Evolutionary conservation across 2,888 invertebrate species (phyloP).

Genomic region (Acanthosepion esculentum): DNA sequence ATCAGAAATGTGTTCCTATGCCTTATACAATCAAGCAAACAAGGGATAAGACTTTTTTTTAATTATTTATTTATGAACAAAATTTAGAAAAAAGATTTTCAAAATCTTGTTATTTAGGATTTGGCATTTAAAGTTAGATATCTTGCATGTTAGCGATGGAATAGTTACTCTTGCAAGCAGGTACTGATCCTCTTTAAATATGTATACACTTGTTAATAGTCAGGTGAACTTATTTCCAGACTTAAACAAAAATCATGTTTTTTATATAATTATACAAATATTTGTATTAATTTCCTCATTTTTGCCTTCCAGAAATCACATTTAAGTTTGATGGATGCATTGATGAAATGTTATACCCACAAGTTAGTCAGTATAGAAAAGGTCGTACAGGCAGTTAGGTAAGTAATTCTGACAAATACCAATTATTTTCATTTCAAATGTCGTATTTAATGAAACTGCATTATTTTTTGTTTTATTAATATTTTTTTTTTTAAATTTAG

Average conservation of each 20-base stretch:
- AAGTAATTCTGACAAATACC: conserved; percentile 48
- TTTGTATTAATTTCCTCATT: background rate
- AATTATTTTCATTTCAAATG: background rate
- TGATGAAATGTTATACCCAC: conserved; percentile 94
- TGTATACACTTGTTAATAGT: background rate
- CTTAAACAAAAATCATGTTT: too few relatives aligned
- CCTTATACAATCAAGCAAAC: too few relatives aligned
- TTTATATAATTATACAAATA: too few relatives aligned
- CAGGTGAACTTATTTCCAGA: background rate
- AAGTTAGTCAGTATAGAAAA: conserved; percentile 92
- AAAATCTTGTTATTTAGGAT: background rate
- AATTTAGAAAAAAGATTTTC: too few relatives aligned
- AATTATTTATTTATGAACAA: too few relatives aligned
- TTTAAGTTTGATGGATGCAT: conserved; percentile 94
- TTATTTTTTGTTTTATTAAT: background rate
- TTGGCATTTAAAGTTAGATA: background rate
- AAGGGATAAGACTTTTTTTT: too few relatives aligned
- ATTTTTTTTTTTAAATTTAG: too few relatives aligned
- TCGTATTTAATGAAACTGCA: background rate
- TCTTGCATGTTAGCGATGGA: background rate
- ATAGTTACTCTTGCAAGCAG: too few relatives aligned
- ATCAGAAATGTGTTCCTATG: too few relatives aligned
- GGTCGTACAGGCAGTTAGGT: conserved; percentile 87
- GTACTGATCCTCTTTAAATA: too few relatives aligned
- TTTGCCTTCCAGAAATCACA: conserved; percentile 86